Evolutionary conservation across 2,888 invertebrate genomes (phyloP).

Genomic region (Latrodectus elegans): DNA sequence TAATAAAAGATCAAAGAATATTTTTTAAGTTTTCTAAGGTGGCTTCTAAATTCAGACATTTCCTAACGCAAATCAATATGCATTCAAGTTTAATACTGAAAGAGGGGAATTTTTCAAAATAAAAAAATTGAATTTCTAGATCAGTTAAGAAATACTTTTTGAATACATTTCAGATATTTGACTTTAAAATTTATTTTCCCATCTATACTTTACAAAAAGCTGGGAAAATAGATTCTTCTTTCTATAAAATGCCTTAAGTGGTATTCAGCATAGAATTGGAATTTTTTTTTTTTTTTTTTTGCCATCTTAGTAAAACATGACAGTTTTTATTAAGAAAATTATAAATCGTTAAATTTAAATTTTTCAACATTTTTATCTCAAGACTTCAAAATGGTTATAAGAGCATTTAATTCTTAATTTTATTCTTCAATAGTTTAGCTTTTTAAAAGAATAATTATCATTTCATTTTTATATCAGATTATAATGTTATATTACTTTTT

Average conservation of each 20-base stretch:
- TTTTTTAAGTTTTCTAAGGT: neutral
- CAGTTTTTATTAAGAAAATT: too few species aligned
- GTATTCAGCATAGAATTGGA: too few species aligned
- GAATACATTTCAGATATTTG: slow-evolving; percentile 2
- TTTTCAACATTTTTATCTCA: too few species aligned
- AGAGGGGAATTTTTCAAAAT: neutral
- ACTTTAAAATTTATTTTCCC: neutral
- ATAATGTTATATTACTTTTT: too few species aligned
- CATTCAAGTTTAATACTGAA: neutral
- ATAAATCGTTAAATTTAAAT: too few species aligned
- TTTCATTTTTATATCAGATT: too few species aligned
- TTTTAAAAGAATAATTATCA: too few species aligned
- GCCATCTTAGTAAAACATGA: too few species aligned
- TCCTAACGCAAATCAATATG: neutral
- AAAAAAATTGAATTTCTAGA: neutral
- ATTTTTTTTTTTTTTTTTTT: too few species aligned
- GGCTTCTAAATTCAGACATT: neutral
- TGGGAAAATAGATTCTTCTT: neutral
- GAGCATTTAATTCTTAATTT: too few species aligned
- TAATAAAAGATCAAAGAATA: neutral
- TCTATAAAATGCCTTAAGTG: neutral
- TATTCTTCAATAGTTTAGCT: too few species aligned
- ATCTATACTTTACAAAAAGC: neutral
- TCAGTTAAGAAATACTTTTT: slow-evolving; percentile 5
- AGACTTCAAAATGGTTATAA: too few species aligned